A percentile compares a stretch with the other conserved stretches of the same genome.
These are phyloP conservation scores for Cuniculus paca DNA, from an alignment of 2,797 vertebrate genomes.

Conservation along the genomic window DNA sequence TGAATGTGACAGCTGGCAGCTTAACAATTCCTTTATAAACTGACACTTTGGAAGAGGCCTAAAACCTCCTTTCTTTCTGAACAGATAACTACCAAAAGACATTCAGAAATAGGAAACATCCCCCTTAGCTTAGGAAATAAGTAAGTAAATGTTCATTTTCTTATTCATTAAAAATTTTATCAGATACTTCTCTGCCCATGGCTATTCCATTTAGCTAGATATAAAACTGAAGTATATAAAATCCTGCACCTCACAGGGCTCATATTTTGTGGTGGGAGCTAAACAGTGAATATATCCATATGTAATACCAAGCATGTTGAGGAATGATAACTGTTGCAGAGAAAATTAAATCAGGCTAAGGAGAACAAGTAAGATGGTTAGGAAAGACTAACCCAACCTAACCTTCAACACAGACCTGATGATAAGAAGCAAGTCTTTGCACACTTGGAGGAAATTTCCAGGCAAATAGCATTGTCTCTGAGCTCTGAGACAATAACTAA, in stretches of 20 bases:
- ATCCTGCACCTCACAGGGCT: background rate
- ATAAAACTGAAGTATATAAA: background rate
- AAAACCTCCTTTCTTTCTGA: constrained; percentile 11
- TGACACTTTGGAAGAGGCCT: background rate
- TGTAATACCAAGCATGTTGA: background rate
- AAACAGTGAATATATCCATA: background rate
- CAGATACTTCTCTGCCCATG: background rate
- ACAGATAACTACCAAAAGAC: background rate
- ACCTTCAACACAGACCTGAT: background rate
- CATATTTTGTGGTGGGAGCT: background rate
- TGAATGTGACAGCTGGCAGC: background rate
- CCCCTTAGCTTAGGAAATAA: constrained; percentile 5
- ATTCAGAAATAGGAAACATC: background rate
- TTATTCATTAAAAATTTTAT: background rate
- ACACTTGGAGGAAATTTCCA: background rate
- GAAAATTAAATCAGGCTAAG: constrained; percentile 10
- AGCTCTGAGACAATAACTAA: background rate
- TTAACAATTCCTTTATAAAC: constrained; percentile 18
- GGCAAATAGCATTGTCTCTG: background rate
- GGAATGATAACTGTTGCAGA: background rate
- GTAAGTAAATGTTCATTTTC: constrained; percentile 6
- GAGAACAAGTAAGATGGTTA: background rate
- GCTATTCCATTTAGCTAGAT: background rate
- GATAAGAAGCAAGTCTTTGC: background rate
- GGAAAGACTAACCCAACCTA: background rate